Evolutionary conservation across 2,797 vertebrate species (phyloP).

Genomic region (Cossypha heuglini): DNA sequence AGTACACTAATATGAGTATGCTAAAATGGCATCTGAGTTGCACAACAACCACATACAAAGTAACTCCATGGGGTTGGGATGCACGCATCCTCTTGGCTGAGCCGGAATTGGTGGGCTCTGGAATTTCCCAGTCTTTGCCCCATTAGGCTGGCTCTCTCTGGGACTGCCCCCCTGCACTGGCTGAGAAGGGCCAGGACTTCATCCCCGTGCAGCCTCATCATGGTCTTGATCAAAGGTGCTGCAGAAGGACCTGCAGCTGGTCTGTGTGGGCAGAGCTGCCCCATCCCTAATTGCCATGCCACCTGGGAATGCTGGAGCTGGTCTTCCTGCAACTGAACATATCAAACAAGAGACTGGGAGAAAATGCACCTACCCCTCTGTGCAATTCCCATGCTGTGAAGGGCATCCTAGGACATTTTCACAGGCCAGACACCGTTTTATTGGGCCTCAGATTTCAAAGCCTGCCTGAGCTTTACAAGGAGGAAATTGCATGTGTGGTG

Average conservation of each 20-base stretch:
- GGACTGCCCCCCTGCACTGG: not conserved
- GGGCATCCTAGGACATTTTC: constrained; percentile 44
- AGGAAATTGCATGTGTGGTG: constrained; percentile 34
- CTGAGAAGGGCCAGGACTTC: not conserved
- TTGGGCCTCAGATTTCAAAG: constrained; percentile 46
- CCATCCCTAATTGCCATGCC: not conserved
- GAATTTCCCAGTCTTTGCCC: not conserved
- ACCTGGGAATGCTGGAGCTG: accelerated
- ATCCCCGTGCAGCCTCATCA: not conserved
- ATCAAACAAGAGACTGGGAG: not conserved
- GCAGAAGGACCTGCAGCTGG: not conserved
- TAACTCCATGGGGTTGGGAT: not conserved
- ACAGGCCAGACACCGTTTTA: not conserved
- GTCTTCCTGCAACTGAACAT: not conserved
- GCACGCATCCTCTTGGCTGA: not conserved
- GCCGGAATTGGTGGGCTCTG: not conserved
- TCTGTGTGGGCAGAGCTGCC: not conserved
- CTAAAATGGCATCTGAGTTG: not conserved
- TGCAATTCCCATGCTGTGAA: not conserved
- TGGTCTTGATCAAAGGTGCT: accelerated
- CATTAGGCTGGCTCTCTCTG: not conserved
- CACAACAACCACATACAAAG: not conserved
- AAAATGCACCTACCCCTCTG: not conserved
- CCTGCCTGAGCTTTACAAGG: constrained; percentile 49
- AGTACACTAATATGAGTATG: not conserved